Evolutionary conservation across 1,140 invertebrate species (phyloP).

Genomic region (Phocides pigmalion): DNA sequence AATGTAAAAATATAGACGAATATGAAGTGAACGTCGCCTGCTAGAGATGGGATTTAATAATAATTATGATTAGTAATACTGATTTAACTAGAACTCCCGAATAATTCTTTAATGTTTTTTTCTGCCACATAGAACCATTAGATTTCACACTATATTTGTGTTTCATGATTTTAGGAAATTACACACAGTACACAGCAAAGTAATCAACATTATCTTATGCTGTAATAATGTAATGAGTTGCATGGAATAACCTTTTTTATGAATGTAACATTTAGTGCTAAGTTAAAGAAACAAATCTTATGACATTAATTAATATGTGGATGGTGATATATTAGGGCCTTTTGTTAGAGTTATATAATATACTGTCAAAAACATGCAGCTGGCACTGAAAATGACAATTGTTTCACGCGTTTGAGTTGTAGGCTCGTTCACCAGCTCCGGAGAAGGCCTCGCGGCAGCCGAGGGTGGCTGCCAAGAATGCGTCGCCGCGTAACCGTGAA

Average conservation of each 20-base stretch:
- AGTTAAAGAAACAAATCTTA: not conserved
- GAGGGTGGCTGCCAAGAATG: not conserved
- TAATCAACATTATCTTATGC: not conserved
- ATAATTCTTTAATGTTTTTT: not conserved
- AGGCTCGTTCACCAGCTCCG: not conserved
- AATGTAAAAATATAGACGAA: too few relatives aligned
- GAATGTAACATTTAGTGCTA: not conserved
- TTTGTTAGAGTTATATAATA: slow-evolving; percentile 26
- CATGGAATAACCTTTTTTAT: slow-evolving; percentile 1
- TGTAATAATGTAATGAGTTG: not conserved
- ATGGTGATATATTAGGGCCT: not conserved
- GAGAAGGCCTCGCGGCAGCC: not conserved
- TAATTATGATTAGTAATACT: slow-evolving; percentile 22
- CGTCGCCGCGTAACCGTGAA: slow-evolving; percentile 11
- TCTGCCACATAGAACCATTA: not conserved
- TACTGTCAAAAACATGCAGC: slow-evolving; percentile 26
- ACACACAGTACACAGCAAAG: not conserved
- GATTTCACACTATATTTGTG: not conserved
- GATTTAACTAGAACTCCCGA: slow-evolving; percentile 21
- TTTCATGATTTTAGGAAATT: not conserved
- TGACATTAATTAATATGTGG: not conserved
- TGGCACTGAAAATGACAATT: slow-evolving; percentile 18
- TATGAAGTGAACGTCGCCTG: slow-evolving; percentile 1
- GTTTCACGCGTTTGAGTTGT: slow-evolving; percentile 14
- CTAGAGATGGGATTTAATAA: slow-evolving; percentile 13